Evolutionary conservation across 2,888 invertebrate species (phyloP).

Genomic region (Netelia virgata): DNA sequence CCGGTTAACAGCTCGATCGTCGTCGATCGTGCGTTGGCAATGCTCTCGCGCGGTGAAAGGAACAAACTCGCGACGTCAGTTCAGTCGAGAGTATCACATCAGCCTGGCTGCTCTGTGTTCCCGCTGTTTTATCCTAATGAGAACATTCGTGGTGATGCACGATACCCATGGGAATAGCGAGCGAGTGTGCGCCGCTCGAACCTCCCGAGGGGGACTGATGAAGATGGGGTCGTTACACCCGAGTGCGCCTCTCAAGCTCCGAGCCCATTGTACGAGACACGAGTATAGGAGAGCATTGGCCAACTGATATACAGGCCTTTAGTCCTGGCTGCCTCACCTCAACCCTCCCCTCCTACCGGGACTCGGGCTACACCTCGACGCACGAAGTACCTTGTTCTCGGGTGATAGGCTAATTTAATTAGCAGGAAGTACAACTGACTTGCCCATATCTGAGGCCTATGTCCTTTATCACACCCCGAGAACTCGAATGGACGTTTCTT

Average conservation of each 20-base stretch:
- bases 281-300: constrained; percentile 40
- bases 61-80: constrained; percentile 29
- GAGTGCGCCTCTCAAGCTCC: constrained; percentile 55
- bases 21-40: constrained; percentile 24
- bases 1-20: constrained; percentile 11
- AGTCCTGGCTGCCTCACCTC: constrained; percentile 44
- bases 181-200: constrained; percentile 47
- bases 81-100: constrained; percentile 21
- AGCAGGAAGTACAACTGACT: constrained; percentile 76
- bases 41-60: constrained; percentile 14
- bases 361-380: constrained; percentile 60
- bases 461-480: constrained; percentile 40
- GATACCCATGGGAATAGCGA: constrained; percentile 80
- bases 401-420: constrained; percentile 80
- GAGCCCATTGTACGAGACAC: constrained; percentile 33
- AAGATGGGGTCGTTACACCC: constrained; percentile 81
- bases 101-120: constrained; percentile 39
- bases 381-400: constrained; percentile 45
- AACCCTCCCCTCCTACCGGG: constrained; percentile 26
- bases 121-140: constrained; percentile 83
- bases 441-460: constrained; percentile 58
- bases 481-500: constrained; percentile 56
- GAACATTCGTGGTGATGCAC: constrained; percentile 79
- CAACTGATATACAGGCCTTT: constrained; percentile 47
- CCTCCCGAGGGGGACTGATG: constrained; percentile 70